Base-by-base conservation (phyloP, 2,113 vertebrate species). In the Neotragus moschatus region DNA sequence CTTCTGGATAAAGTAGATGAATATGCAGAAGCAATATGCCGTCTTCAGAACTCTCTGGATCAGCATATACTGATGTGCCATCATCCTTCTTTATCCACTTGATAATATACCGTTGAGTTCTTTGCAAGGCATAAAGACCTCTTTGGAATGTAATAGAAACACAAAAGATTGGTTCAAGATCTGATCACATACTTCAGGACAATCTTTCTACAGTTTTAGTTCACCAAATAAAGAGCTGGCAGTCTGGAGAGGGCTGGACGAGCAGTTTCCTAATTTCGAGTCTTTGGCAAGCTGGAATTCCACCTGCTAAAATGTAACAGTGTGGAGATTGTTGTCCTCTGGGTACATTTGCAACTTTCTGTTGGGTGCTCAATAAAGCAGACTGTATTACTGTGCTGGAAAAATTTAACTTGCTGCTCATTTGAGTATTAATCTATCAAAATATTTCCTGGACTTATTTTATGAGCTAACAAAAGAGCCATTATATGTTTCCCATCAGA, bases 401-500 rank as follows among this genome's bases (percentile, higher is more conserved):
- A 84, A 97, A 77, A 14, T 96, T 97, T 97, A 98, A 98, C 88
- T 77, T 98, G 79, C 33, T 77, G 82, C 97, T 96, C 28, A 82
- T 98, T 97, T 96, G 91, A 96, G 77, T 80, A 96, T 86, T 98
- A 98, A 94, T 98, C 88, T 95, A 98, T 98, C 97, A 98, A 97
- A 98, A 97, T 97, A 96, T 94, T 98, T 89, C 85, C 96, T 95
- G 93, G 47, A 45, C 97, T 98, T 96, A 58, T 75, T 96, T 98
- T 96, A 97, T 2, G 60, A 61, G 51, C 75, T 80, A 91, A 96
- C 91, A 98, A 93, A 96, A 97, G 92, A 61, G 28, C 96, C 80
- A 66, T 97, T 97, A 97, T 98, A 95, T 97, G 73, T 49, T 93
- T 97, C 84, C 81, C 80, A 85, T 28, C 89, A 98, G 97, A 96